These are phyloP conservation scores for Kuschelorhynchus macadamiae DNA, from an alignment of 2,888 invertebrate species.

Conservation along the genomic window DNA sequence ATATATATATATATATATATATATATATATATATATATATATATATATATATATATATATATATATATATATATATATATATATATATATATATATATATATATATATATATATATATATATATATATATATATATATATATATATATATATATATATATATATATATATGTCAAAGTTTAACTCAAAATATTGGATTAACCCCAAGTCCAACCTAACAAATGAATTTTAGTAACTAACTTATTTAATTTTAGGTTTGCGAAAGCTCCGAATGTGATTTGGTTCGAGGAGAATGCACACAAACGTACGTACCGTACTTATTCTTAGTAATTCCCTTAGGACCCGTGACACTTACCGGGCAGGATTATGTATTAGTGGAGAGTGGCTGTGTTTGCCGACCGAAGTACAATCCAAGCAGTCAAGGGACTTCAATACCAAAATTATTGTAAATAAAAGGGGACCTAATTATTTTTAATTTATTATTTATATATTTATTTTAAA, in stretches of 20 bases:
- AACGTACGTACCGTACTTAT: conserved; percentile 92
- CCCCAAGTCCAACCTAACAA: too few relatives aligned
- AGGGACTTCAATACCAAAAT: conserved; percentile 66
- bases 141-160: too few relatives aligned
- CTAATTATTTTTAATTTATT: conserved; percentile 1
- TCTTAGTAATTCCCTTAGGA: conserved; percentile 90
- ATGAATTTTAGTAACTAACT: too few relatives aligned
- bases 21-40: too few relatives aligned
- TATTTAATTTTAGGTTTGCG: conserved; percentile 76
- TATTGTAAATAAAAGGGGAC: conserved; percentile 55
- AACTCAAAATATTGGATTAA: too few relatives aligned
- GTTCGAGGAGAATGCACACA: conserved; percentile 92
- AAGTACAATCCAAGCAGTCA: conserved; percentile 65
- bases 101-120: too few relatives aligned
- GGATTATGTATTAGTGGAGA: conserved; percentile 95
- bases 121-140: too few relatives aligned
- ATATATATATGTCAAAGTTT: too few relatives aligned
- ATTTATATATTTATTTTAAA: background rate
- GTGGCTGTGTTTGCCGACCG: conserved; percentile 90
- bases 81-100: too few relatives aligned
- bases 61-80: too few relatives aligned
- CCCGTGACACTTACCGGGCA: conserved; percentile 93
- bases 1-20: too few relatives aligned
- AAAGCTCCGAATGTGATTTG: conserved; percentile 85
- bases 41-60: too few relatives aligned